Percentiles rank a stretch among this genome's conserved stretches.
Conservation (phyloP, 2,113 vertebrate species). For the Bothrops jararaca region DNA sequence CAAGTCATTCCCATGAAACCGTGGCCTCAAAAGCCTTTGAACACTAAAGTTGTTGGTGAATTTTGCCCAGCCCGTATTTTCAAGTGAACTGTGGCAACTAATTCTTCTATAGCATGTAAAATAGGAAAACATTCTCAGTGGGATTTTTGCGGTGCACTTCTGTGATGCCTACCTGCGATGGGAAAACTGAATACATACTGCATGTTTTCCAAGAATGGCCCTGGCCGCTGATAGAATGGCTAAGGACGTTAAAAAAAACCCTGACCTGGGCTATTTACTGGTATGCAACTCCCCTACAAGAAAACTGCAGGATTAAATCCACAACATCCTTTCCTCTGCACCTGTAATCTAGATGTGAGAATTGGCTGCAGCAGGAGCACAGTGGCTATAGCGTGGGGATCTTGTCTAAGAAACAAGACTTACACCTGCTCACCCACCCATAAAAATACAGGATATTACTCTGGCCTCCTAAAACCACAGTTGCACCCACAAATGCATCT, state of each 20-base stretch:
- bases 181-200: background rate
- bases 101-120: background rate
- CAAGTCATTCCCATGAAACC: background rate
- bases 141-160: background rate
- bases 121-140: background rate
- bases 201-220: background rate
- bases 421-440: background rate
- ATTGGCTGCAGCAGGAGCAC: background rate
- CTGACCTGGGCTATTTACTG: background rate
- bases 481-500: constrained; percentile 21
- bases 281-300: background rate
- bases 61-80: background rate
- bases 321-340: background rate
- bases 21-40: background rate
- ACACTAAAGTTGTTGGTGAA: background rate
- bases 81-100: background rate
- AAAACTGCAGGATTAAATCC: constrained; percentile 4
- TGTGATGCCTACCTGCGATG: background rate
- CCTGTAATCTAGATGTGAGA: background rate
- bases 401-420: background rate
- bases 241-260: background rate
- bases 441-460: background rate
- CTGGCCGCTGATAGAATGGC: background rate
- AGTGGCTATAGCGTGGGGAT: background rate
- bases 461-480: background rate